Base-by-base conservation (phyloP, 2,888 invertebrate genomes). In the Epinotia demarniana region DNA sequence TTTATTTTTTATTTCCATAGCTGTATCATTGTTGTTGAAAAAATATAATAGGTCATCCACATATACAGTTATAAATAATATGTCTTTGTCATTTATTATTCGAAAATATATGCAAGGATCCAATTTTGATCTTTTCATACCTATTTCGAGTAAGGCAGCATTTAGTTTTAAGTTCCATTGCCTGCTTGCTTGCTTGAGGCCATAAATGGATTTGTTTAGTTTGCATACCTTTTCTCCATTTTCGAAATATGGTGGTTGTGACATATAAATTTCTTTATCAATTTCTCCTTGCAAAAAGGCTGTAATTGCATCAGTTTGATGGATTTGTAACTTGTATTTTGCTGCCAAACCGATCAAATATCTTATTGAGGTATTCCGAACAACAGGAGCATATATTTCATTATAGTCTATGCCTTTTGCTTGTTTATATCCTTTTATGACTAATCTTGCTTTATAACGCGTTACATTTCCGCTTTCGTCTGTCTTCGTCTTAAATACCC, bases 281-380 rank as follows among this genome's bases (percentile, higher is more conserved):
- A 81, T 77, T 1, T 79, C 78, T 11, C 80, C 81, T 49, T 81
- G 79, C 16, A 81, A 58, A 60, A 81, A 81, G 4, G 81, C 80
- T 23, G 73, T 74, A 1, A 80, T 72, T 19, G 79, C 81, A 77
- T 81, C 79, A 73, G 80, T 78, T 46, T 79, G 79, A 66, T 78
- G 33, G 6, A 81, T 80, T 27, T 77, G 49, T 11, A 80, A n/a
- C 12, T 76, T 33, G 55, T 78, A 70, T 64, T 77, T 78, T 8
- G 63, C 77, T 6, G 81, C 78, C 16, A 79, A 11, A 12, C 69
- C 78, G 75, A 83, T 61, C 33, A 82, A 72, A 49, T 79, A 80
- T 60, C 80, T 64, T 1, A 80, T 53, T 13, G 81, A 79, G 9
- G 79, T 77, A 55, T 80, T 79, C 2, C 79, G 78, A 2, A 80